These are phyloP conservation scores for Mesoclemmys tuberculata DNA, from an alignment of 2,113 vertebrate species.

Conservation along the genomic window DNA sequence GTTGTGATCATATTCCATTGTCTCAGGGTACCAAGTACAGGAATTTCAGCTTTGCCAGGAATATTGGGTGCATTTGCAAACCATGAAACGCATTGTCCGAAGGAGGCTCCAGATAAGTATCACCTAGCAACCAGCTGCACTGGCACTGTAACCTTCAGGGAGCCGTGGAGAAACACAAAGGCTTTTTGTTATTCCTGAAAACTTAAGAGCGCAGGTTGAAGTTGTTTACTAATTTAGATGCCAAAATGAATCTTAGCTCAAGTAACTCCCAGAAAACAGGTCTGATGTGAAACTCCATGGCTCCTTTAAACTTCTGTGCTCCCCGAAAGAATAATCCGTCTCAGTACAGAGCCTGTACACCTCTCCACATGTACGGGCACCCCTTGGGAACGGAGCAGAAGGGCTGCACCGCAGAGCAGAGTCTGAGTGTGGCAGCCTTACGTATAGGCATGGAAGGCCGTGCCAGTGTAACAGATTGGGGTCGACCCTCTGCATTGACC, in stretches of 20 bases:
- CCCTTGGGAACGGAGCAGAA: not conserved
- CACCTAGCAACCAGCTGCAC: conserved; percentile 82
- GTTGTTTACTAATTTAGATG: not conserved
- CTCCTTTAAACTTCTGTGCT: not conserved
- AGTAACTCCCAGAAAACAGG: not conserved
- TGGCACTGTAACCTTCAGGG: conserved; percentile 76
- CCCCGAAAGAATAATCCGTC: not conserved
- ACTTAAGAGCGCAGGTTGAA: conserved; percentile 6
- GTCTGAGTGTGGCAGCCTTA: not conserved
- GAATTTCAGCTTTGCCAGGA: not conserved
- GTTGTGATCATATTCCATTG: not conserved
- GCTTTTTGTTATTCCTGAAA: conserved; percentile 68
- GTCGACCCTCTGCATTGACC: too few species aligned
- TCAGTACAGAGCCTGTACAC: not conserved
- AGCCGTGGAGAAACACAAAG: conserved; percentile 73
- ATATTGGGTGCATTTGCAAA: conserved; percentile 4
- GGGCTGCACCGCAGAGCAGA: not conserved
- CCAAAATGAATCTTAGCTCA: not conserved
- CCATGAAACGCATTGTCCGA: conserved; percentile 75
- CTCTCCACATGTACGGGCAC: not conserved
- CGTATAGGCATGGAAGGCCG: accelerated
- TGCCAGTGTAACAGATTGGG: not conserved
- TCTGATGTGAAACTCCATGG: not conserved
- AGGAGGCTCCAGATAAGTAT: conserved; percentile 79
- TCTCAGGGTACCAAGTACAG: not conserved